A percentile compares a stretch with the other conserved stretches of the same genome.
These are phyloP conservation scores for Yponomeuta malinellus DNA, from an alignment of 2,888 invertebrate genomes.

Conservation along the genomic window DNA sequence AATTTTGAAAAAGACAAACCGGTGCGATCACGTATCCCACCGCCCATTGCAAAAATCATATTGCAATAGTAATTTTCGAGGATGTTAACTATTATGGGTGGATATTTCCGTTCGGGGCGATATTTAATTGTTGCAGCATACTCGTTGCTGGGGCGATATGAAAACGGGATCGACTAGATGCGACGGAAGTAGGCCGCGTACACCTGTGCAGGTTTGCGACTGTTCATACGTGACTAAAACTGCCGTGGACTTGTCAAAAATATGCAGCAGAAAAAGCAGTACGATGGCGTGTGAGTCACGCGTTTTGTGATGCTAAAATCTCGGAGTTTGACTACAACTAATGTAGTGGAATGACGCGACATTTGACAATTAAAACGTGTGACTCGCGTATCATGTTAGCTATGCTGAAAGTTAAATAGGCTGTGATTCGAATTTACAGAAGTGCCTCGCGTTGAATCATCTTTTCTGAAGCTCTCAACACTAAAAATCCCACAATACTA, in stretches of 20 bases:
- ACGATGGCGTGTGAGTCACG: too few species aligned
- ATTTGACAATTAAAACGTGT: too few species aligned
- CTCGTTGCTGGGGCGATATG: conserved; percentile 37
- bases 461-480: too few species aligned
- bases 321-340: too few species aligned
- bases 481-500: too few species aligned
- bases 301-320: too few species aligned
- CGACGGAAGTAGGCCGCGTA: conserved; percentile 39
- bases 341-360: too few species aligned
- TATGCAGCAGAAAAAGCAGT: neutral
- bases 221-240: conserved; percentile 22
- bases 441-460: too few species aligned
- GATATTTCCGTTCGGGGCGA: conserved; percentile 55
- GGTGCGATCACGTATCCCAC: conserved; percentile 51
- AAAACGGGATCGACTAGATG: conserved; percentile 50
- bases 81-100: conserved; percentile 61
- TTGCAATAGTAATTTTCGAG: conserved; percentile 69
- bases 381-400: too few species aligned
- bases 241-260: neutral
- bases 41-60: conserved; percentile 54
- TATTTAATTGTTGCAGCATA: conserved; percentile 48
- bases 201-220: conserved; percentile 58
- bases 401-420: too few species aligned
- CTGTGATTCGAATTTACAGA: too few species aligned
- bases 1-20: conserved; percentile 66